A percentile compares a stretch with the other conserved stretches of the same genome.
Conservation (phyloP, 2,797 vertebrate genomes). For the Graptemys geographica region DNA sequence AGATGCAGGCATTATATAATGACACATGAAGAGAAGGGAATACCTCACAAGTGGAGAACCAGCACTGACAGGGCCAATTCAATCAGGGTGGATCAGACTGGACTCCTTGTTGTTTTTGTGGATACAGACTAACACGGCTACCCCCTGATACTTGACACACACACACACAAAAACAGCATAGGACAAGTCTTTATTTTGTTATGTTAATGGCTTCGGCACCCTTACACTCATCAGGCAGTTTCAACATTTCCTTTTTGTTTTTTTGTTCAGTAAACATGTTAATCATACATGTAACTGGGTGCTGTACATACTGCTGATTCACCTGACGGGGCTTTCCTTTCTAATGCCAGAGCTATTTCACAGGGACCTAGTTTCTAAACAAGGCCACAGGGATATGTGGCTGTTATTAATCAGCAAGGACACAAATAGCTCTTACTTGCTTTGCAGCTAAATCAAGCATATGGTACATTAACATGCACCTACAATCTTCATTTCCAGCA, state of each 20-base stretch:
- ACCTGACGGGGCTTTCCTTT: neutral
- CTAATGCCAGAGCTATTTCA: neutral
- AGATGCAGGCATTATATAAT: no score
- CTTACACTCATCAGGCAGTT: fast-evolving
- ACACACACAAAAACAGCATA: neutral
- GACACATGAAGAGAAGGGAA: no score
- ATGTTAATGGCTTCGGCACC: neutral
- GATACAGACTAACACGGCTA: no score
- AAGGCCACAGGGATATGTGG: neutral
- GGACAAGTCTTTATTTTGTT: neutral
- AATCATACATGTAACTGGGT: neutral
- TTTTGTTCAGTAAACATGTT: neutral
- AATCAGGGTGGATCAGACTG: no score
- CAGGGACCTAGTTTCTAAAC: neutral
- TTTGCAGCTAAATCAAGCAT: neutral
- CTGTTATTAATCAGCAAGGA: neutral
- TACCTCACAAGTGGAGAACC: no score
- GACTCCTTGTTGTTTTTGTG: no score
- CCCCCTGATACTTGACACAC: neutral
- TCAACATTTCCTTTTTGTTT: neutral
- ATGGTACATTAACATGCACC: neutral
- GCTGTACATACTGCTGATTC: neutral
- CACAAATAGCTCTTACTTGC: neutral
- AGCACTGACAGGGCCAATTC: no score
- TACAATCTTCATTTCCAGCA: neutral